These are phyloP conservation scores for Eremobia ochroleuca DNA, from an alignment of 2,888 invertebrate genomes.

Conservation along the genomic window DNA sequence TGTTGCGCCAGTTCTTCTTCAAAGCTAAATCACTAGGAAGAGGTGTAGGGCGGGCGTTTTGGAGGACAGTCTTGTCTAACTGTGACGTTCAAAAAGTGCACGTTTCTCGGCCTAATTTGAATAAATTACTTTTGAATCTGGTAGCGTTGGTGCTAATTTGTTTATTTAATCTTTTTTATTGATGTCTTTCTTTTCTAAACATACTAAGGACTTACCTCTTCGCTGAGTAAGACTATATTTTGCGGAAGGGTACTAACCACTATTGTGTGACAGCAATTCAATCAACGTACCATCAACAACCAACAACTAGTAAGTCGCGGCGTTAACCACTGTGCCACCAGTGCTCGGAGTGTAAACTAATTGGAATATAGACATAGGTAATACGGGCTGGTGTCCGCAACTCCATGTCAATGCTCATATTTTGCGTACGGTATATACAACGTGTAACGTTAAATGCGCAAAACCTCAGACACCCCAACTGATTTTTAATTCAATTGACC, in stretches of 20 bases:
- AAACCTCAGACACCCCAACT: too few relatives aligned
- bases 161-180: too few relatives aligned
- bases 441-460: too few relatives aligned
- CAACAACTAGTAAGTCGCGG: too few relatives aligned
- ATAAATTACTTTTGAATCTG: not conserved
- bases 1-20: not conserved
- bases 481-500: too few relatives aligned
- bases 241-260: too few relatives aligned
- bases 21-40: not conserved
- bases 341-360: not conserved
- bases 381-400: too few relatives aligned
- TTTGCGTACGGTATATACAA: too few relatives aligned
- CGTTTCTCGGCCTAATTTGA: not conserved
- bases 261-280: not conserved
- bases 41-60: not conserved
- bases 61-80: not conserved
- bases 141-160: not conserved
- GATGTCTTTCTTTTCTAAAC: not conserved
- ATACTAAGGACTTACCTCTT: not conserved
- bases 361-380: slow-evolving; percentile 4
- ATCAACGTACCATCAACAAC: not conserved
- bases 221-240: not conserved
- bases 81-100: not conserved
- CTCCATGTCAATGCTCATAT: too few relatives aligned
- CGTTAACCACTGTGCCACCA: too few relatives aligned